These are phyloP conservation scores for Zelleria hepariella DNA, from an alignment of 2,888 invertebrate genomes.

Conservation along the genomic window DNA sequence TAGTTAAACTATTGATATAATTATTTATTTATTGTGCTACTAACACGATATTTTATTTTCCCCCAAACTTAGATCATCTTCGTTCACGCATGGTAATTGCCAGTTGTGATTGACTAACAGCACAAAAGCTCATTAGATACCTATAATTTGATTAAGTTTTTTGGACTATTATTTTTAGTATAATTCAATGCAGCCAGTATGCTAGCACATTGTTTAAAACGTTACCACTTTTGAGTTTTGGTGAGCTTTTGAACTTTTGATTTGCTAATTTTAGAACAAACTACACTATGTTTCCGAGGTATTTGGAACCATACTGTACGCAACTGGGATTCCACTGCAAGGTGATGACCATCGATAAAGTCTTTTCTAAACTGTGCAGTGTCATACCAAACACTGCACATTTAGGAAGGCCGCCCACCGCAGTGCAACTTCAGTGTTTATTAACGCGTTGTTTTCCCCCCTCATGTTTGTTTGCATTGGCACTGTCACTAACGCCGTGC, in stretches of 20 bases:
- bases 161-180: background rate
- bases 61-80: background rate
- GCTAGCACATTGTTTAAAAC: background rate
- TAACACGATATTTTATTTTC: background rate
- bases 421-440: slow-evolving; percentile 38
- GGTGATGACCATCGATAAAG: background rate
- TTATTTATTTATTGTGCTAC: background rate
- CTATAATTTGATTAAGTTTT: too few species aligned
- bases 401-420: background rate
- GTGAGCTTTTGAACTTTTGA: background rate
- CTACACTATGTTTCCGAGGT: background rate
- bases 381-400: background rate
- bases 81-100: background rate
- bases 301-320: background rate
- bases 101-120: background rate
- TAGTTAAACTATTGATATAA: background rate
- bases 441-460: slow-evolving; percentile 62
- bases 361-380: background rate
- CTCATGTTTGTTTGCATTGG: slow-evolving; percentile 59
- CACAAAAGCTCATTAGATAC: background rate
- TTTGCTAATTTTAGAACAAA: background rate
- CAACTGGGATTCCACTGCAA: background rate
- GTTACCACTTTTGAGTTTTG: too few species aligned
- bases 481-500: slow-evolving; percentile 52
- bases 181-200: background rate